These are phyloP conservation scores for Xenus cinereus DNA, from an alignment of 2,113 vertebrate species.

Conservation along the genomic window DNA sequence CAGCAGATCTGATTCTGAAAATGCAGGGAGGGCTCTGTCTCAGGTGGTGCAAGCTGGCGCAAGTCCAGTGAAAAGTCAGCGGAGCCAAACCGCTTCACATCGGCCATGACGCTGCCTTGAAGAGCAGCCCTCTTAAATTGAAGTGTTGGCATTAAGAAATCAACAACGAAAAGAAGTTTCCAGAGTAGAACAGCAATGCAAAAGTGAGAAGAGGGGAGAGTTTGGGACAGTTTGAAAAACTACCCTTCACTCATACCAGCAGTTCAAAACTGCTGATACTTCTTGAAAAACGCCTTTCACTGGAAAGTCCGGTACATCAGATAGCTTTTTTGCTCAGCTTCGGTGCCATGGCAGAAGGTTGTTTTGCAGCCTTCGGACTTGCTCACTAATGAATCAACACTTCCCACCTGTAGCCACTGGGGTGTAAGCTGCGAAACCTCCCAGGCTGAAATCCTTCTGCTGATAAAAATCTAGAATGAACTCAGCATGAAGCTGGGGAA, in stretches of 20 bases:
- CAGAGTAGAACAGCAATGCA: background rate
- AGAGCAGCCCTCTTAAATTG: background rate
- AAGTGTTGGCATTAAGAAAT: background rate
- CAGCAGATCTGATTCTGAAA: constrained; percentile 52
- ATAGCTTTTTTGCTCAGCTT: background rate
- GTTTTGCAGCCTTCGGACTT: background rate
- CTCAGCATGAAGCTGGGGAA: constrained; percentile 23
- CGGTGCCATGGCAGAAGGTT: background rate
- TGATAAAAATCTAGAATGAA: constrained; percentile 56
- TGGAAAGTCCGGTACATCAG: constrained; percentile 11
- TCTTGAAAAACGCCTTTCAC: background rate
- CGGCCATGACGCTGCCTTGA: background rate
- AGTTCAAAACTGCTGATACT: background rate
- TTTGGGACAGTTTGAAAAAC: background rate
- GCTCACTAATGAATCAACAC: background rate
- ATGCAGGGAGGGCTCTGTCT: background rate
- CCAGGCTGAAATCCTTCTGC: constrained; percentile 23
- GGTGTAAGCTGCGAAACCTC: background rate
- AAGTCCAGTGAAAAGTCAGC: background rate
- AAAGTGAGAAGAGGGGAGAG: background rate
- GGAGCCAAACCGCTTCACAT: background rate
- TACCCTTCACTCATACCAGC: background rate
- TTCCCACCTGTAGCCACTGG: constrained; percentile 37
- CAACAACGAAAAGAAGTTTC: background rate
- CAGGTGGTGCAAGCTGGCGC: constrained; percentile 9